phyloP scores from a whole-genome alignment of 2,888 invertebrate species.

The Ceraclea dissimilis region DNA sequence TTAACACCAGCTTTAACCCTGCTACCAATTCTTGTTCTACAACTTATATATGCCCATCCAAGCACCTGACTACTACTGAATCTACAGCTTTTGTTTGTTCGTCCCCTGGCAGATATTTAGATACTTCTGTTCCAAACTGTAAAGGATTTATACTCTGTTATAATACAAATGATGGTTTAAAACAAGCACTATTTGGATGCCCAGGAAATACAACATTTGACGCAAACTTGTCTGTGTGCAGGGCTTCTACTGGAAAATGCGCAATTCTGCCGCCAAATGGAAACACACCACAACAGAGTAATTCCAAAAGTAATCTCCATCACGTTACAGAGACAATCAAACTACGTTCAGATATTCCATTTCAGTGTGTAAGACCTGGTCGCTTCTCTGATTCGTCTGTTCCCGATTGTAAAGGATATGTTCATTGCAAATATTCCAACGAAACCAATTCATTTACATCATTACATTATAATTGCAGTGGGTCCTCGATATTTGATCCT shows the following conservation, averaged over 20 bases:
- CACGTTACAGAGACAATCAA: no score
- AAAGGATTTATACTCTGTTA: slow-evolving; percentile 46
- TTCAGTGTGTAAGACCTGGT: slow-evolving; percentile 23
- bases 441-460: not conserved
- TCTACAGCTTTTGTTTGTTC: slow-evolving; percentile 28
- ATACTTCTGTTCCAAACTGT: slow-evolving; percentile 40
- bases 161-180: slow-evolving; percentile 40
- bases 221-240: not conserved
- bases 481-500: not conserved
- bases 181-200: slow-evolving; percentile 44
- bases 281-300: no score
- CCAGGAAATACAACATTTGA: slow-evolving; percentile 28
- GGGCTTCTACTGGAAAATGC: no score
- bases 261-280: no score
- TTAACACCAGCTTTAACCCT: slow-evolving; percentile 41
- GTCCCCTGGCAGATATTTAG: slow-evolving; percentile 23
- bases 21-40: slow-evolving; percentile 38
- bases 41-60: slow-evolving; percentile 33
- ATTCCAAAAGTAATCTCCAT: no score
- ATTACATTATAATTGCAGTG: not conserved
- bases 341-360: not conserved
- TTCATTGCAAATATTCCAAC: slow-evolving; percentile 1
- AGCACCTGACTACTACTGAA: slow-evolving; percentile 39
- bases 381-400: not conserved
- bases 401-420: slow-evolving; percentile 10